These are phyloP conservation scores for Chionomys nivalis DNA, from an alignment of 2,113 vertebrate genomes.

Conservation along the genomic window DNA sequence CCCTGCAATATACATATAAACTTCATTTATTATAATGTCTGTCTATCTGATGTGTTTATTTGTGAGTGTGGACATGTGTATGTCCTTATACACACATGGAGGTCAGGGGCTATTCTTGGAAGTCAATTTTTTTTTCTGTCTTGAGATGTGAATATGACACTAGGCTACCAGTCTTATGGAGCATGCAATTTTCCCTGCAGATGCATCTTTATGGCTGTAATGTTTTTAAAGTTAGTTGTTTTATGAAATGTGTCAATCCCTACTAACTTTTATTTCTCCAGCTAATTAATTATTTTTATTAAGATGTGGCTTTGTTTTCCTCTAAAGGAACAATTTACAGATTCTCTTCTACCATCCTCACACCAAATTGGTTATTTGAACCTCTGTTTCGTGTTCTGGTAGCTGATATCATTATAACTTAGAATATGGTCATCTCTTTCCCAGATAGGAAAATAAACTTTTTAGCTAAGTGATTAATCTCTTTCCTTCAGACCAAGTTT, in stretches of 20 bases:
- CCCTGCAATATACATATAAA: no score
- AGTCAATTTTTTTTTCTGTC: neutral
- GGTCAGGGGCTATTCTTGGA: neutral
- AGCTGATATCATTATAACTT: neutral
- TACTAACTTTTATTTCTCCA: neutral
- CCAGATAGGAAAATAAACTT: neutral
- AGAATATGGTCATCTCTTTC: neutral
- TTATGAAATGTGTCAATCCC: neutral
- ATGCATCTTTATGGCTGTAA: neutral
- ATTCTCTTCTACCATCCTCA: neutral
- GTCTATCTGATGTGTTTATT: neutral
- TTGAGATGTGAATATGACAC: neutral
- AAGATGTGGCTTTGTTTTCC: neutral
- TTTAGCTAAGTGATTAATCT: neutral
- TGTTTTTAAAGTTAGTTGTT: neutral
- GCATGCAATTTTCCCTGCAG: neutral
- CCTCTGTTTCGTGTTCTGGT: neutral
- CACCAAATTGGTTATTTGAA: neutral
- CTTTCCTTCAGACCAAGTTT: neutral
- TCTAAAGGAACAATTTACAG: neutral
- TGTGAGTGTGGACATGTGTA: neutral
- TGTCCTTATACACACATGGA: neutral
- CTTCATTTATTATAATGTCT: neutral
- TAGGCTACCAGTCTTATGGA: neutral
- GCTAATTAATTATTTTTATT: neutral